These are phyloP conservation scores for Trichosurus vulpecula DNA, from an alignment of 2,797 vertebrate species.

Conservation along the genomic window DNA sequence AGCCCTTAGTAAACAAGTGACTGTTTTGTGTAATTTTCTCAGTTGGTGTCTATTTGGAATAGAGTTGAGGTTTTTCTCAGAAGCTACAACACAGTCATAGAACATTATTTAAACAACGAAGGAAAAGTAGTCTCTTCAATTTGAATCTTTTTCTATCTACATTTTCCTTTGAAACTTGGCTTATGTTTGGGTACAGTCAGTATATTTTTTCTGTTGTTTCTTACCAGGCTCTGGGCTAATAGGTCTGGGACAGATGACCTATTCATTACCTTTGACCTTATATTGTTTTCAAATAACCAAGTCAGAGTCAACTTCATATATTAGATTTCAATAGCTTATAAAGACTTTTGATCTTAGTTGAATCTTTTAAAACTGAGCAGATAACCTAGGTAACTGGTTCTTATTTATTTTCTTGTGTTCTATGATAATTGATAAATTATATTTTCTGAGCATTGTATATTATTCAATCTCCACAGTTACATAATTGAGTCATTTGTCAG, in stretches of 20 bases:
- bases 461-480: slow-evolving; percentile 51
- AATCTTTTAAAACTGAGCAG: slow-evolving; percentile 54
- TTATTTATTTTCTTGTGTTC: slow-evolving; percentile 41
- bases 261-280: slow-evolving; percentile 37
- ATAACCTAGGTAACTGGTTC: slow-evolving; percentile 56
- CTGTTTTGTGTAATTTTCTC: slow-evolving; percentile 72
- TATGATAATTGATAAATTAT: slow-evolving; percentile 50
- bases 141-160: slow-evolving; percentile 63
- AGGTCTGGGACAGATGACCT: slow-evolving; percentile 43
- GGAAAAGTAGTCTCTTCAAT: slow-evolving; percentile 56
- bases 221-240: slow-evolving; percentile 7
- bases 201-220: neutral
- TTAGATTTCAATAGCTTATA: slow-evolving; percentile 55
- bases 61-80: slow-evolving; percentile 72
- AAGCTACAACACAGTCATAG: slow-evolving; percentile 62
- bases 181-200: slow-evolving; percentile 49
- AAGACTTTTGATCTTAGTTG: slow-evolving; percentile 63
- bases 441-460: slow-evolving; percentile 30
- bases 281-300: slow-evolving; percentile 53
- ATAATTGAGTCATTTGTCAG: neutral
- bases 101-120: slow-evolving; percentile 71
- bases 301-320: slow-evolving; percentile 23
- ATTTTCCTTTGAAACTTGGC: slow-evolving; percentile 61
- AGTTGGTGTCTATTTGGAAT: slow-evolving; percentile 75
- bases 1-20: slow-evolving; percentile 68